Evolutionary conservation across 2,113 vertebrate genomes (phyloP).

Genomic region (Oostethus manadensis): DNA sequence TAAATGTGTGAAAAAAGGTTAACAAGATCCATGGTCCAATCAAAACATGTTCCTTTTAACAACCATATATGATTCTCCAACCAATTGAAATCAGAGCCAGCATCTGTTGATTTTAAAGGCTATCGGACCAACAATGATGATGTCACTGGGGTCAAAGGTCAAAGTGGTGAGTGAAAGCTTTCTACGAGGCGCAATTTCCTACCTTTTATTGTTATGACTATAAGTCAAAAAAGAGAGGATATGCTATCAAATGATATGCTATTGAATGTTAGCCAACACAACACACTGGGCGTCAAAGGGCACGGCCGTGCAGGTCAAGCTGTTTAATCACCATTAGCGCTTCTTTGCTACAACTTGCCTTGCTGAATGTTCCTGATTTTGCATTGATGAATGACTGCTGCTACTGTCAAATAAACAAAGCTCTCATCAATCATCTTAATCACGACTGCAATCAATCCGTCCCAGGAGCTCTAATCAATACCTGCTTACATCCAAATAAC

Average conservation of each 20-base stretch:
- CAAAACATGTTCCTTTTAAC: background rate
- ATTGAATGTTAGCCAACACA: background rate
- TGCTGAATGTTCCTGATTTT: background rate
- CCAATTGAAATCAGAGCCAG: background rate
- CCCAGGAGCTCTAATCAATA: slow-evolving; percentile 10
- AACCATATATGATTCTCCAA: background rate
- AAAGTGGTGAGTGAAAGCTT: background rate
- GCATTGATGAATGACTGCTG: background rate
- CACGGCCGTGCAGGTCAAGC: background rate
- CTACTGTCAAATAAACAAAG: background rate
- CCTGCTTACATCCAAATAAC: background rate
- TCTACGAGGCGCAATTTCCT: background rate
- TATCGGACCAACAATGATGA: background rate
- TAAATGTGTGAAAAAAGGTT: too few relatives aligned
- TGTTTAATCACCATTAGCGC: background rate
- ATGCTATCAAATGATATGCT: background rate
- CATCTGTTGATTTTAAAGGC: background rate
- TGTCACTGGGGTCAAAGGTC: background rate
- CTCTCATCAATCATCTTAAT: slow-evolving; percentile 20
- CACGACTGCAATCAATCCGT: slow-evolving; percentile 12
- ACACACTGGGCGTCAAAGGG: background rate
- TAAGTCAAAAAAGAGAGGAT: background rate
- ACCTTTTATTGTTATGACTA: background rate
- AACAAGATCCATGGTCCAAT: background rate
- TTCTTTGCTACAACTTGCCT: background rate